A percentile compares a stretch with the other conserved stretches of the same genome.
Evolutionary conservation across 2,797 vertebrate species (phyloP).

Genomic region (Coregonus ussuriensis): DNA sequence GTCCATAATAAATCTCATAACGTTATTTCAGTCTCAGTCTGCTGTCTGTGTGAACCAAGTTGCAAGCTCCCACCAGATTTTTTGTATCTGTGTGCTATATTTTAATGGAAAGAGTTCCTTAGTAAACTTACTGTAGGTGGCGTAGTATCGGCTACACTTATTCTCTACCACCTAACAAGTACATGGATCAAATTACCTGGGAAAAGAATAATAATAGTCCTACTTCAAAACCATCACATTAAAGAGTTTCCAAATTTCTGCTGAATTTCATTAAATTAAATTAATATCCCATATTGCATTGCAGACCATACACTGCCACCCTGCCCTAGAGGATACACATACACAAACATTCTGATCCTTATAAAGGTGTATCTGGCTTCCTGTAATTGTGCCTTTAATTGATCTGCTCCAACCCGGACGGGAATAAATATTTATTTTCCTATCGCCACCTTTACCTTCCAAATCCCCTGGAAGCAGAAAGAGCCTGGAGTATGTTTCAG

Average conservation of each 20-base stretch:
- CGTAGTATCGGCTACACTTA: no score
- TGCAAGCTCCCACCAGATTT: no score
- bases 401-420: constrained; percentile 65
- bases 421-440: constrained; percentile 68
- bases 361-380: constrained; percentile 27
- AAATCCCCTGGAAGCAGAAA: constrained; percentile 6
- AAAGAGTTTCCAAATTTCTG: constrained; percentile 59
- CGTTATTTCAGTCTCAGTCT: no score
- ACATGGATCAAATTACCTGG: neutral
- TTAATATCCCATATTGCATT: constrained; percentile 41
- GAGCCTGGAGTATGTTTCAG: constrained; percentile 33
- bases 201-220: constrained; percentile 32
- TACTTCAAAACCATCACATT: constrained; percentile 59
- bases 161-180: neutral
- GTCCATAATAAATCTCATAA: no score
- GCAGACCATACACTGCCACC: constrained; percentile 21
- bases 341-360: constrained; percentile 40
- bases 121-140: no score
- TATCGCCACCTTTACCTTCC: constrained; percentile 18
- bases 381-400: constrained; percentile 70
- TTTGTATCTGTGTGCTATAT: no score
- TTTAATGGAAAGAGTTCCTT: no score
- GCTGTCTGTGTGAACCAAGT: no score
- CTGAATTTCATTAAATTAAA: constrained; percentile 71
- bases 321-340: constrained; percentile 43